Evolutionary conservation across 2,888 invertebrate genomes (phyloP).

Genomic region (Stictocephala bisonia): DNA sequence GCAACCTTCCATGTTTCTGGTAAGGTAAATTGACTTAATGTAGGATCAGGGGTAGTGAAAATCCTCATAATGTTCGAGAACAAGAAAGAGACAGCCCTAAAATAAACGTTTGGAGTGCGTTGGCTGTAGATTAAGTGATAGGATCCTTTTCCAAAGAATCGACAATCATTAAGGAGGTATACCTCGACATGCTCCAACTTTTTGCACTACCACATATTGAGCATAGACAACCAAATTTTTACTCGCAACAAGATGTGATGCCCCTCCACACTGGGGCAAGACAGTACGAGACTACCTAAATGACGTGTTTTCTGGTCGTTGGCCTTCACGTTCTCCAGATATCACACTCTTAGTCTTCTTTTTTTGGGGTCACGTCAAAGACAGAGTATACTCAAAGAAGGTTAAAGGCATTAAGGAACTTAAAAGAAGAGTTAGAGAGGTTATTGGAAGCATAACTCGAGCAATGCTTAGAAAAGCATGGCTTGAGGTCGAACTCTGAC

Average conservation of each 20-base stretch:
- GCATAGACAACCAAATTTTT: slow-evolving; percentile 3
- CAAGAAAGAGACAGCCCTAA: slow-evolving; percentile 33
- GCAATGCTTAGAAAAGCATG: slow-evolving; percentile 14
- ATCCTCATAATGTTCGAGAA: slow-evolving; percentile 32
- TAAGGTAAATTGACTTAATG: slow-evolving; percentile 14
- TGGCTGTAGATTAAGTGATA: slow-evolving; percentile 20
- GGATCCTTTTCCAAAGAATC: not conserved
- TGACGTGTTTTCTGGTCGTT: slow-evolving; percentile 4
- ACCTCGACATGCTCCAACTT: slow-evolving; percentile 10
- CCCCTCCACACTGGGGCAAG: slow-evolving; percentile 7
- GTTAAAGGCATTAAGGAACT: slow-evolving; percentile 6
- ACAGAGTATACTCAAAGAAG: not conserved
- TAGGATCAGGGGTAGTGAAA: slow-evolving; percentile 17
- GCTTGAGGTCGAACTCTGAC: slow-evolving; percentile 9
- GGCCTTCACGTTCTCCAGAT: slow-evolving; percentile 1
- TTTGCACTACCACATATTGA: slow-evolving; percentile 10
- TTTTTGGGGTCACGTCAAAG: slow-evolving; percentile 9
- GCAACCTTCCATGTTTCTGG: too few relatives aligned
- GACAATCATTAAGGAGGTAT: not conserved
- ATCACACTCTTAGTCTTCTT: slow-evolving; percentile 7
- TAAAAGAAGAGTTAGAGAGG: slow-evolving; percentile 12
- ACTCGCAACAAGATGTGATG: slow-evolving; percentile 24
- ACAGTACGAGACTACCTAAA: not conserved
- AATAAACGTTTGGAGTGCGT: slow-evolving; percentile 23
- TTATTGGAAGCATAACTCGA: slow-evolving; percentile 16